Conservation (phyloP, 2,797 vertebrate genomes). For the Scomberomorus guttatus region DNA sequence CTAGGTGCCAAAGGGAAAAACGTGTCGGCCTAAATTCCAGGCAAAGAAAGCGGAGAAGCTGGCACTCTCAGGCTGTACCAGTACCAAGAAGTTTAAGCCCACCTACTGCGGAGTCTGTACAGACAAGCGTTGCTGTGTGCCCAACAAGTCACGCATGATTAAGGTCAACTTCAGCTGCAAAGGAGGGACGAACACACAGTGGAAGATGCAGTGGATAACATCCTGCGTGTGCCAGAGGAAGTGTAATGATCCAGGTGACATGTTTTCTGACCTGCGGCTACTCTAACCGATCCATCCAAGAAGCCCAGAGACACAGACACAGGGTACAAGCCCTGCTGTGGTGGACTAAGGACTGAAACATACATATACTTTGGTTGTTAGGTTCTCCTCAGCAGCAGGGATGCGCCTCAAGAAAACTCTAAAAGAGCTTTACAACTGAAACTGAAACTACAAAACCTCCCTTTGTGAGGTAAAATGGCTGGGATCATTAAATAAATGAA, state of each 20-base stretch:
- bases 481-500: conserved; percentile 16
- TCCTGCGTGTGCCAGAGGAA: conserved; percentile 94
- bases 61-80: conserved; percentile 91
- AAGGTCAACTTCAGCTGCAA: conserved; percentile 92
- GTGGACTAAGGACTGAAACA: conserved; percentile 19
- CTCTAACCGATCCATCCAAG: conserved; percentile 74
- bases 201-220: conserved; percentile 97
- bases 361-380: conserved; percentile 4
- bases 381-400: conserved; percentile 5
- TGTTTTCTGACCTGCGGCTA: conserved; percentile 92
- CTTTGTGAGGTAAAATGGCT: conserved; percentile 20
- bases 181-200: conserved; percentile 86
- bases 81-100: conserved; percentile 88
- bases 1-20: conserved; percentile 92
- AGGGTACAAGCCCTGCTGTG: background rate
- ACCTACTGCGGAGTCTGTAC: conserved; percentile 93
- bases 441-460: conserved; percentile 34
- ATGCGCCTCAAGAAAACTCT: conserved; percentile 11
- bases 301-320: conserved; percentile 11
- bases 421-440: background rate
- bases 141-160: conserved; percentile 91
- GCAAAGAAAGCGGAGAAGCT: conserved; percentile 90
- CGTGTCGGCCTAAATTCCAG: conserved; percentile 91
- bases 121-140: conserved; percentile 94
- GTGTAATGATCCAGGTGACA: conserved; percentile 89